These are phyloP conservation scores for Marronus borbonicus DNA, from an alignment of 2,888 invertebrate species.

Conservation along the genomic window DNA sequence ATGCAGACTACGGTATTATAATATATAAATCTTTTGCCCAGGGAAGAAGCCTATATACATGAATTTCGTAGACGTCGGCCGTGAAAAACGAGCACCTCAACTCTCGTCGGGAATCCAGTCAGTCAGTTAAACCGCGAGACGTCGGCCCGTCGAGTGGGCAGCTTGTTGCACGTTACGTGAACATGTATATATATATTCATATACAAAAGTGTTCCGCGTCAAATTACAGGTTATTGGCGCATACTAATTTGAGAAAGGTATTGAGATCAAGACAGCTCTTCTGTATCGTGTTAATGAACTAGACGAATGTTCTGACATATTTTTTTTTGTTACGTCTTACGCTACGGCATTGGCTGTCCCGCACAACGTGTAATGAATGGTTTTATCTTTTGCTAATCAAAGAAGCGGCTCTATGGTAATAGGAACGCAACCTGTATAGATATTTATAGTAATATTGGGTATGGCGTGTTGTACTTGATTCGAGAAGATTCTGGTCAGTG, in stretches of 20 bases:
- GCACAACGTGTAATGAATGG: slow-evolving; percentile 32
- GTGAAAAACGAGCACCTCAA: slow-evolving; percentile 11
- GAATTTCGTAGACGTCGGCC: background rate
- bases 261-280: slow-evolving; percentile 50
- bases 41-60: slow-evolving; percentile 7
- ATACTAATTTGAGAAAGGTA: slow-evolving; percentile 52
- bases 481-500: background rate
- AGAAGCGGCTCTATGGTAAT: background rate
- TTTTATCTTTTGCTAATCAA: slow-evolving; percentile 34
- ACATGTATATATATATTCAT: background rate
- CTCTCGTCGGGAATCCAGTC: slow-evolving; percentile 16
- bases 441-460: background rate
- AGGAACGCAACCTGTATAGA: background rate
- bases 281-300: slow-evolving; percentile 49
- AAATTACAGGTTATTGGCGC: slow-evolving; percentile 56
- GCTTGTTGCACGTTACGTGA: slow-evolving; percentile 8
- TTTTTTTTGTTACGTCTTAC: slow-evolving; percentile 43
- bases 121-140: slow-evolving; percentile 17
- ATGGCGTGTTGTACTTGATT: background rate
- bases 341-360: slow-evolving; percentile 21
- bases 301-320: slow-evolving; percentile 46
- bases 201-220: slow-evolving; percentile 48
- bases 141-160: background rate
- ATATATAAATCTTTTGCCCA: background rate
- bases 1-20: background rate